Evolutionary conservation across 2,888 invertebrate genomes (phyloP), one percentile per base, ranked within the genome.

Genomic region (Acleris laterana): DNA sequence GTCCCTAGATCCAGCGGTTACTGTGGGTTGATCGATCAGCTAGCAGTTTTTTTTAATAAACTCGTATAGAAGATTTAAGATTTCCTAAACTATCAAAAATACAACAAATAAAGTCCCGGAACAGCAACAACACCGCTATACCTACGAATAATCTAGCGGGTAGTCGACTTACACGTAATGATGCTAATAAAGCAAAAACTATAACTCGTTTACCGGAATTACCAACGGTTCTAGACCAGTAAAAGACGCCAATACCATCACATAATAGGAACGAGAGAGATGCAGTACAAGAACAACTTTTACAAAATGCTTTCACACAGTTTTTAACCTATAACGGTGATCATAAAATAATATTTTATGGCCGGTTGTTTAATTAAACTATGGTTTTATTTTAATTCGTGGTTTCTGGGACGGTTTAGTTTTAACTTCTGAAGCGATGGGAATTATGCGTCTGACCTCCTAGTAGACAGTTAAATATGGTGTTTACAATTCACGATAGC

Each of bases 261-360:
- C n/a, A n/a, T 6, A 50, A 42, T 17, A n/a, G 56, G 42, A 13
- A 17, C 1, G 25, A 65, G 19, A 48, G 60, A 50, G 60, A 53
- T 11, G 55, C 50, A 32, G 71, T 73, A 72, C 77, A 79, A 78
- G 78, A 77, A 79, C 77, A 74, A 72, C 83, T 83, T 79, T 83
- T 80, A 77, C 77, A 75, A 52, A 52, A 62, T 56, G 53, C 67
- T 57, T 63, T 59, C 59, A 56, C 61, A 61, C 38, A 44, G 44
- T 61, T 57, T 7, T 44, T 38, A 61, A 52, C 48, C 48, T 48
- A 59, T 59, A 64, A 53, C 46, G n/a, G 56, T 56, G 9, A 58
- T 63, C 48, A 63, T 63, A 58, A 58, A 51, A 52, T 52, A 52
- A 28, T 6, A 48, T 46, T 58, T 63, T 58, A 59, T 17, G 16